These are phyloP conservation scores for Scalopus aquaticus DNA, from an alignment of 2,113 vertebrate genomes.

Conservation along the genomic window DNA sequence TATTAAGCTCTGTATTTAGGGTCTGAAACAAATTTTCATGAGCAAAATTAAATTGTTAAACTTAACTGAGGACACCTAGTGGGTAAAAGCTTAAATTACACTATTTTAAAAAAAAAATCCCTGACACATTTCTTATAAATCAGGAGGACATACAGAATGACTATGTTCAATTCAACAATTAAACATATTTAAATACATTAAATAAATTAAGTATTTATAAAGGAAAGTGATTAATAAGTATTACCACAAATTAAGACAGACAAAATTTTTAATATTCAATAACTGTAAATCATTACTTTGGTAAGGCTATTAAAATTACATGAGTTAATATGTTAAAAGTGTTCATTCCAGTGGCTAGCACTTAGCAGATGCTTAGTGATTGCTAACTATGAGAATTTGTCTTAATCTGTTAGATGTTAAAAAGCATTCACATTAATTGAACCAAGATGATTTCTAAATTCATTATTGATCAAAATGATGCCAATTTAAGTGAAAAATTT, in stretches of 20 bases:
- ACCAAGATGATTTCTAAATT: background rate
- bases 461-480: slow-evolving; percentile 12
- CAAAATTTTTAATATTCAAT: slow-evolving; percentile 5
- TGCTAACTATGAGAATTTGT: background rate
- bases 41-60: slow-evolving; percentile 35
- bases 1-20: background rate
- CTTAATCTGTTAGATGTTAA: background rate
- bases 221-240: slow-evolving; percentile 3
- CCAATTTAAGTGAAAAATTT: background rate
- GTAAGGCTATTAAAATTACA: slow-evolving; percentile 2
- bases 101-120: background rate
- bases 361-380: background rate
- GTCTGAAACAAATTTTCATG: slow-evolving; percentile 22
- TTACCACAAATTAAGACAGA: slow-evolving; percentile 29
- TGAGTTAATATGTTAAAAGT: background rate
- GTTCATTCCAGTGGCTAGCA: background rate
- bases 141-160: slow-evolving; percentile 13
- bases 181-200: background rate
- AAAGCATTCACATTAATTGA: slow-evolving; percentile 8
- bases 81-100: slow-evolving; percentile 55
- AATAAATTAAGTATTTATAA: slow-evolving; percentile 34
- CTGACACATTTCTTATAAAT: background rate
- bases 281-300: background rate
- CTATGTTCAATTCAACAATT: background rate
- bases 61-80: slow-evolving; percentile 64